Evolutionary conservation across 2,888 invertebrate genomes (phyloP).

Genomic region (Melanargia galathea): DNA sequence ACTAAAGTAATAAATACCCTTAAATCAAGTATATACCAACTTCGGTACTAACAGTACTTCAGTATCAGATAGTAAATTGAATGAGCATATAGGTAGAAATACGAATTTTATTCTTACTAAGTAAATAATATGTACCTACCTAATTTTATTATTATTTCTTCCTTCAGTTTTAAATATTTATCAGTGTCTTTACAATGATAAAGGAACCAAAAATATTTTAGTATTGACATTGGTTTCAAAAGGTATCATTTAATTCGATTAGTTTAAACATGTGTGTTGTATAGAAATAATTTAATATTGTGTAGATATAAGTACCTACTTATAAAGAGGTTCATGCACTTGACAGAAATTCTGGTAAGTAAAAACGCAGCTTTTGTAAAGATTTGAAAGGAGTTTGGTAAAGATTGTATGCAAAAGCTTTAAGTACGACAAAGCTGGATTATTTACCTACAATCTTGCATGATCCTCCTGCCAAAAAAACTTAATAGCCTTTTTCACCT

Average conservation of each 20-base stretch:
- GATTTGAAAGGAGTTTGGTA: no score
- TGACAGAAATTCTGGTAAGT: no score
- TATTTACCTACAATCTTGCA: no score
- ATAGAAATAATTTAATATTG: slow-evolving; percentile 9
- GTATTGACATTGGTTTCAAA: background rate
- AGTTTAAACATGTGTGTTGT: slow-evolving; percentile 10
- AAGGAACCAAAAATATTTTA: background rate
- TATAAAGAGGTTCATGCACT: no score
- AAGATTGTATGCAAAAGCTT: no score
- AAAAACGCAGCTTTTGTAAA: no score
- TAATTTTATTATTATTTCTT: background rate
- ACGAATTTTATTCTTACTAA: background rate
- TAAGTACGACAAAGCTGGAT: no score
- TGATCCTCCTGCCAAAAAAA: background rate
- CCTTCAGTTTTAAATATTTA: background rate
- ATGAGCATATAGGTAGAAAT: background rate
- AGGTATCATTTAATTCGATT: background rate
- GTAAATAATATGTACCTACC: no score
- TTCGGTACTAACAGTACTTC: background rate
- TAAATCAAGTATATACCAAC: background rate
- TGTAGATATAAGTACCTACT: background rate
- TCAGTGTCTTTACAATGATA: background rate
- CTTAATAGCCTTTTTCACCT: background rate
- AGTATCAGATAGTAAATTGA: background rate
- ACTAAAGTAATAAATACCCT: background rate